Evolutionary conservation across 2,888 invertebrate species (phyloP).

Genomic region (Timema podura): DNA sequence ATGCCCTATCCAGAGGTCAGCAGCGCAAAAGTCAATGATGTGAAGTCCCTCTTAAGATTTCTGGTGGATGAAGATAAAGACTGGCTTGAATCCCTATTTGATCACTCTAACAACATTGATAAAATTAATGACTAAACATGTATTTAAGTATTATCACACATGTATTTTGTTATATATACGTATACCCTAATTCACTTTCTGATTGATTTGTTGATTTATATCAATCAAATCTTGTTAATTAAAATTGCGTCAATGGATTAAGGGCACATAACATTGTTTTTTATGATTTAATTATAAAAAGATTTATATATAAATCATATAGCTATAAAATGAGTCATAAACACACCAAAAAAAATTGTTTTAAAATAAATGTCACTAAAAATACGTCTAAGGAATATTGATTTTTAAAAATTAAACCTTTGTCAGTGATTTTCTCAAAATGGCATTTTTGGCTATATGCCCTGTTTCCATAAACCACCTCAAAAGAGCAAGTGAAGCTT

Average conservation of each 20-base stretch:
- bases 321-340: not conserved
- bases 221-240: not conserved
- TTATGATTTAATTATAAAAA: not conserved
- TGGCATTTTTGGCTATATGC: not conserved
- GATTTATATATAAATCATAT: not conserved
- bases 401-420: not conserved
- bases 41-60: not conserved
- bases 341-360: not conserved
- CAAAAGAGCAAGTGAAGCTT: too few relatives aligned
- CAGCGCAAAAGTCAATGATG: not conserved
- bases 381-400: not conserved
- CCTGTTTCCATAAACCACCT: not conserved
- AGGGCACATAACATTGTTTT: not conserved
- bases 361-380: not conserved
- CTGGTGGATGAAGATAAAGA: not conserved
- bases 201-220: too few relatives aligned
- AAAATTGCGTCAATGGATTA: not conserved
- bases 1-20: slow-evolving; percentile 4
- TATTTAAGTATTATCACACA: too few relatives aligned
- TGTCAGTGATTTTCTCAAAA: not conserved
- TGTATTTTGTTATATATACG: too few relatives aligned
- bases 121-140: not conserved
- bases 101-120: not conserved
- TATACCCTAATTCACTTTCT: too few relatives aligned
- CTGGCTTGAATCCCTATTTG: not conserved